Evolutionary conservation across 2,113 vertebrate genomes (phyloP), one percentile per base, ranked within the genome.

Genomic region (Ramphastos sulfuratus): DNA sequence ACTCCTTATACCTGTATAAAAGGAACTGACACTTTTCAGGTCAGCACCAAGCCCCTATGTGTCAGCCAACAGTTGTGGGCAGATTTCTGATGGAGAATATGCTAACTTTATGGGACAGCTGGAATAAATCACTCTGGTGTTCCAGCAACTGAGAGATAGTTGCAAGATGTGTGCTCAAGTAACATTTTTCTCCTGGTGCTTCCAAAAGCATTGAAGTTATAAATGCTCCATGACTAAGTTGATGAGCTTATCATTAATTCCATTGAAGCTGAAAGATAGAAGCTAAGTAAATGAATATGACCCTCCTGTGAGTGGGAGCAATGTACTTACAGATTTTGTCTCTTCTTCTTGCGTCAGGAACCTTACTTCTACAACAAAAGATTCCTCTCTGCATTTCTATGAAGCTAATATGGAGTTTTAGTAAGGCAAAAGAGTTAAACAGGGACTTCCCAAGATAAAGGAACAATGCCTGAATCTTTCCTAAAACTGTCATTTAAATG

Each of bases 81-180:
- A 64, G 61, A 72, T 67, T 86, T 88, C 71, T 60, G 27, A 80
- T 42, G 42, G 75, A 73, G 55, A 33, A 19, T 5, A 20, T 66
- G 73, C 15, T 67, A 42, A 86, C 73, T 8, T 85, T 77, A 48
- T 42, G 79, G 72, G 20, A 70, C 30, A 71, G 35, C 15, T 85
- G 79, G 77, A 85, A 94, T 79, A 85, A 87, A 91, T 87, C 58
- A 64, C 9, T 65, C 50, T 61, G 23, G 91, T 91, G 11, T 92
- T 94, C 77, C 0, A 0, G 65, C n/a, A 79, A 56, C 55, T 55
- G 56, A 48, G 27, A 82, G 82, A 60, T n/a, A 76, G 25, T 50
- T 58, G 37, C 60, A 76, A 82, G 35, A 46, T 24, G 54, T 46
- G 3, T 78, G 56, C 30, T 85, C 24, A 69, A 81, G 39, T 63